These are phyloP conservation scores for Mastigias papua DNA, from an alignment of 30 jellyfish, hydroid and myxozoan species.

Conservation along the genomic window DNA sequence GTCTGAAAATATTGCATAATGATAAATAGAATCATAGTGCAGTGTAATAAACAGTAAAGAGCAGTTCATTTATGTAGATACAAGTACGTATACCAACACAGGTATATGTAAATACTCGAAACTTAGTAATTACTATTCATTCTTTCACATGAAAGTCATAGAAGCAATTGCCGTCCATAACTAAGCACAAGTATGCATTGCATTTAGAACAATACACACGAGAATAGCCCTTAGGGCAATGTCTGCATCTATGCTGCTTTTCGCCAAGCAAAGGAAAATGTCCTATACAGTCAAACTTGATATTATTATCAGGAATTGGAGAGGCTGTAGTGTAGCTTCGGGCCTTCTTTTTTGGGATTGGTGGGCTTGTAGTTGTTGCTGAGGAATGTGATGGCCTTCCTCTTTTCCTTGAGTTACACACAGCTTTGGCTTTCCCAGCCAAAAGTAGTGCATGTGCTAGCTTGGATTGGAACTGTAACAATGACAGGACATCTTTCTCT, in stretches of 20 bases:
- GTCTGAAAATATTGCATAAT: not conserved
- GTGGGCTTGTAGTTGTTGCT: not conserved
- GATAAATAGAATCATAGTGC: not conserved
- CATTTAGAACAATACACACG: slow-evolving; percentile 22
- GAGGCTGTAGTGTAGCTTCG: not conserved
- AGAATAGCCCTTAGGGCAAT: slow-evolving; percentile 29
- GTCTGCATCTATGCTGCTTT: slow-evolving; percentile 26
- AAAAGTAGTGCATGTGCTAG: not conserved
- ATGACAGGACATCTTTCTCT: not conserved
- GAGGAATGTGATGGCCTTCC: slow-evolving; percentile 14
- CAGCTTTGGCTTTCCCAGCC: slow-evolving; percentile 1
- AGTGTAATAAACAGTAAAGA: not conserved
- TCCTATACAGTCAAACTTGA: slow-evolving; percentile 1
- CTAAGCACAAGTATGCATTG: slow-evolving; percentile 17
- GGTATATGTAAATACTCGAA: not conserved
- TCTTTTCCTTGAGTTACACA: not conserved
- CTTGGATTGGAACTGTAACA: not conserved
- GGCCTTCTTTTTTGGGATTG: not conserved
- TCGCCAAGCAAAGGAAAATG: slow-evolving; percentile 29
- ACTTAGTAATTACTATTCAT: not conserved
- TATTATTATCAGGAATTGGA: slow-evolving; percentile 17
- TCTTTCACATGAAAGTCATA: slow-evolving; percentile 10
- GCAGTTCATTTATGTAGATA: not conserved
- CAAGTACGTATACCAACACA: not conserved
- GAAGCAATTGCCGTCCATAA: slow-evolving; percentile 15